phyloP scores from a whole-genome alignment of 2,888 invertebrate genomes.

The Ernsta delagoae region DNA sequence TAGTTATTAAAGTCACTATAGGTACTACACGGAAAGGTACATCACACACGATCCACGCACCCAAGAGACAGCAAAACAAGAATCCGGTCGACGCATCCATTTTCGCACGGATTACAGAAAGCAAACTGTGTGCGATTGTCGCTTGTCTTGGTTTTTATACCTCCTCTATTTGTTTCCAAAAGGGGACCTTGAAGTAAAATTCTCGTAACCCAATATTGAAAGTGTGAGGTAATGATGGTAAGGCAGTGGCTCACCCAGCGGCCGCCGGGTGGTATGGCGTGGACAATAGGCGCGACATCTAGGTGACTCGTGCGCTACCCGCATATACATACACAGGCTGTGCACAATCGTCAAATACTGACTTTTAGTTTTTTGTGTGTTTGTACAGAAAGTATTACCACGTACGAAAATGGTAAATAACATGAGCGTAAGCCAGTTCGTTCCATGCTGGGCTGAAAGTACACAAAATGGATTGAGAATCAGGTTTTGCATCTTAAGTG shows the following conservation, averaged over 20 bases:
- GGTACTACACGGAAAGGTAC: not conserved
- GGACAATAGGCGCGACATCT: conserved; percentile 83
- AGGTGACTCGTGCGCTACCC: conserved; percentile 75
- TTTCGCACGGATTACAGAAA: conserved; percentile 69
- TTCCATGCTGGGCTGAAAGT: too few species aligned
- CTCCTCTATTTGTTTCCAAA: conserved; percentile 80
- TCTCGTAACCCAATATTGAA: conserved; percentile 84
- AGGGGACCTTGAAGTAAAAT: conserved; percentile 82
- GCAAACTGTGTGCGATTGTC: conserved; percentile 74
- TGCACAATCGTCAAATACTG: conserved; percentile 43
- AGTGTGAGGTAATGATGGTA: conserved; percentile 81
- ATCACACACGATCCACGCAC: conserved; percentile 60
- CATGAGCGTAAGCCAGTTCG: too few species aligned
- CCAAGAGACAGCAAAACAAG: conserved; percentile 70
- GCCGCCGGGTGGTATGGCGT: conserved; percentile 62
- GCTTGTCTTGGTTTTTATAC: conserved; percentile 80
- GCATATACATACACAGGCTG: conserved; percentile 71
- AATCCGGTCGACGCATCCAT: conserved; percentile 72
- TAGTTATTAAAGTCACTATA: not conserved
- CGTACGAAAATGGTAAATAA: too few species aligned
- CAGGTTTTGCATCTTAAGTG: too few species aligned
- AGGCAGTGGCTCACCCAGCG: conserved; percentile 76
- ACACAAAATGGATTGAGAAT: too few species aligned
- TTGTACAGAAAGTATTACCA: too few species aligned
- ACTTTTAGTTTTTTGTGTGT: too few species aligned